These are phyloP conservation scores for Leptopilina syphax DNA, from an alignment of 2,888 invertebrate genomes.

Conservation along the genomic window DNA sequence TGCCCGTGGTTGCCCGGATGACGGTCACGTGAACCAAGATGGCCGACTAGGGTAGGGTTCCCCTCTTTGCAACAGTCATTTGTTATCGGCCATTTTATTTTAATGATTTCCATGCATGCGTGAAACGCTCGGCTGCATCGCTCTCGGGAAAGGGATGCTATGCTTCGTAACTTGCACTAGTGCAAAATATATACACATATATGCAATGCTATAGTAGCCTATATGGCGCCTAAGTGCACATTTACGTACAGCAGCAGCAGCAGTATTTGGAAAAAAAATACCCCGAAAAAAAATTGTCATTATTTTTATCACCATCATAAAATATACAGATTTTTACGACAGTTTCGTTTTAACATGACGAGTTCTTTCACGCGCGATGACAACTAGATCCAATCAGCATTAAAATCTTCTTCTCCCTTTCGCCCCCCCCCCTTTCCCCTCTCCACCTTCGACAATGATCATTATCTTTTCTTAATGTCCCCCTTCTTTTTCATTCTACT, in stretches of 20 bases:
- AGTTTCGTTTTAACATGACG: slow-evolving; percentile 49
- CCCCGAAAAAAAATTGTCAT: slow-evolving; percentile 37
- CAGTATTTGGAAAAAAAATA: slow-evolving; percentile 37
- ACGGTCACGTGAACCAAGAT: slow-evolving; percentile 77
- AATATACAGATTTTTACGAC: slow-evolving; percentile 49
- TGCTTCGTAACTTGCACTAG: slow-evolving; percentile 55
- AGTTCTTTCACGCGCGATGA: slow-evolving; percentile 48
- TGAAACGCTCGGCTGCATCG: slow-evolving; percentile 73
- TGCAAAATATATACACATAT: slow-evolving; percentile 50
- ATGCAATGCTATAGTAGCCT: slow-evolving; percentile 50
- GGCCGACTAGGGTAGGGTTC: slow-evolving; percentile 70
- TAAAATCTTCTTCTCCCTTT: slow-evolving; percentile 17
- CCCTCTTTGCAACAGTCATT: slow-evolving; percentile 76
- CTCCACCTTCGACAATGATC: too few species aligned
- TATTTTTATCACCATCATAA: slow-evolving; percentile 49
- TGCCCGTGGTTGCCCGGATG: slow-evolving; percentile 76
- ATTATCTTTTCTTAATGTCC: slow-evolving; percentile 28
- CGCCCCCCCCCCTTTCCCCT: slow-evolving; percentile 9
- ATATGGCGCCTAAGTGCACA: slow-evolving; percentile 56
- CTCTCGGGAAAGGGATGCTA: slow-evolving; percentile 66
- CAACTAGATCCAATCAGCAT: slow-evolving; percentile 52
- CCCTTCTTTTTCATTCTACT: background rate
- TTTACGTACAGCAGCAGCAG: slow-evolving; percentile 55
- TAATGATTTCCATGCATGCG: slow-evolving; percentile 77
- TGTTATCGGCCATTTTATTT: slow-evolving; percentile 77